Evolutionary conservation across 2,113 vertebrate species (phyloP).

Genomic region (Gobius niger): DNA sequence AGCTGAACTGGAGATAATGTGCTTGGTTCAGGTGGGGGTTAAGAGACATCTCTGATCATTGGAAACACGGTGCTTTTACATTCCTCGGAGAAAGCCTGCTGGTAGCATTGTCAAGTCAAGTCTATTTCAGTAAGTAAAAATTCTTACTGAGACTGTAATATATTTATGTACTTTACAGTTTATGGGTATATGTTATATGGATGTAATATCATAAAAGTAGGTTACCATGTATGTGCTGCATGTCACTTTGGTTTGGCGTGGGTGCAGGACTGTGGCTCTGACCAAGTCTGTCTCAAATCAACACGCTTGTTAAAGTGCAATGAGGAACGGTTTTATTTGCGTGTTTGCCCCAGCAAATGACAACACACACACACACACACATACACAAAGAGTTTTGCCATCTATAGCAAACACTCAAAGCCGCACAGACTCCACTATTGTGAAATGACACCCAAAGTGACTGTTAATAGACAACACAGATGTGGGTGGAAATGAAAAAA

Average conservation of each 20-base stretch:
- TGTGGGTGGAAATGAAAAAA: slow-evolving; percentile 33
- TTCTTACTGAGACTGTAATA: slow-evolving; percentile 18
- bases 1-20: no score
- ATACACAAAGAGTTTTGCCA: slow-evolving; percentile 11
- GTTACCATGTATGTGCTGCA: slow-evolving; percentile 41
- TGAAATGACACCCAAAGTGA: slow-evolving; percentile 26
- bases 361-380: slow-evolving; percentile 36
- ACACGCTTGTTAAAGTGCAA: slow-evolving; percentile 71
- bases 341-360: slow-evolving; percentile 36
- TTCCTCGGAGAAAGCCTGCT: not conserved
- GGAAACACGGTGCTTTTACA: not conserved
- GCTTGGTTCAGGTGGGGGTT: no score
- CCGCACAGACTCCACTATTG: slow-evolving; percentile 6
- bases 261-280: slow-evolving; percentile 65
- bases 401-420: slow-evolving; percentile 26
- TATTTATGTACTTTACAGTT: slow-evolving; percentile 30
- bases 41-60: no score
- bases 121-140: slow-evolving; percentile 16
- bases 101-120: not conserved
- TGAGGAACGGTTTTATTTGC: slow-evolving; percentile 44
- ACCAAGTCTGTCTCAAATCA: slow-evolving; percentile 73
- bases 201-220: slow-evolving; percentile 49
- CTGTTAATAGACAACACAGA: slow-evolving; percentile 34
- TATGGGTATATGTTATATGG: slow-evolving; percentile 48
- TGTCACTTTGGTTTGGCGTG: slow-evolving; percentile 62